A percentile compares a stretch with the other conserved stretches of the same genome.
Evolutionary conservation across 2,888 invertebrate genomes (phyloP).

Genomic region (Caenorhabditis imperialis): DNA sequence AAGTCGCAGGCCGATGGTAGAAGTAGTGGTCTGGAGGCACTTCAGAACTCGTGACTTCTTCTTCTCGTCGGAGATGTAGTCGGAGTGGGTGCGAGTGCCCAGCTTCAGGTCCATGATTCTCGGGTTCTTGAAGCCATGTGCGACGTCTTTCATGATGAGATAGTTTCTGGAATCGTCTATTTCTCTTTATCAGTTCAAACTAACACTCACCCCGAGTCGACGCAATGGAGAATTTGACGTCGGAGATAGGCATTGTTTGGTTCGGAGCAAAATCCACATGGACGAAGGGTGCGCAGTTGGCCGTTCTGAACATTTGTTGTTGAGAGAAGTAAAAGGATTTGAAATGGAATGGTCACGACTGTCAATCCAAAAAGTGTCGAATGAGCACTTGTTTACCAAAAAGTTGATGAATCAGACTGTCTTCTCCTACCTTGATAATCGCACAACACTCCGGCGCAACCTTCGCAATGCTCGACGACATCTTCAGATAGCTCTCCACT

Average conservation of each 20-base stretch:
- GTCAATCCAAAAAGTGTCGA: too few species aligned
- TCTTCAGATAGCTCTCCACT: slow-evolving; percentile 8
- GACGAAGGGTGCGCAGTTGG: too few species aligned
- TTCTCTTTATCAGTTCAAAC: too few species aligned
- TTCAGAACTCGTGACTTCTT: slow-evolving; percentile 7
- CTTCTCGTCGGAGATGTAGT: slow-evolving; percentile 16
- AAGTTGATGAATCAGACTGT: too few species aligned
- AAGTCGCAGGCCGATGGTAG: background rate
- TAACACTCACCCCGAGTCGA: too few species aligned
- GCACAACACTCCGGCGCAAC: slow-evolving; percentile 11
- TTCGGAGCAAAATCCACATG: too few species aligned
- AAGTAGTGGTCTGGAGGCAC: slow-evolving; percentile 4
- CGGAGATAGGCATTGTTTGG: too few species aligned
- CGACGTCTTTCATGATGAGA: slow-evolving; percentile 13
- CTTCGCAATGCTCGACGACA: background rate
- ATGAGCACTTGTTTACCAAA: too few species aligned
- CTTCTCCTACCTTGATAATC: slow-evolving; percentile 8
- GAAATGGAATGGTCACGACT: too few species aligned
- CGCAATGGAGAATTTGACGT: too few species aligned
- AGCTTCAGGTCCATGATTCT: slow-evolving; percentile 23
- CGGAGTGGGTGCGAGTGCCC: slow-evolving; percentile 25
- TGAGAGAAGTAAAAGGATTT: too few species aligned
- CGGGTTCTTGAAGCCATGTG: slow-evolving; percentile 7
- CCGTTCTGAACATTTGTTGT: too few species aligned
- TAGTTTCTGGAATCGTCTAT: slow-evolving; percentile 9